Evolutionary conservation across 1,140 invertebrate genomes (phyloP).

Genomic region (Saxidomus purpurata): DNA sequence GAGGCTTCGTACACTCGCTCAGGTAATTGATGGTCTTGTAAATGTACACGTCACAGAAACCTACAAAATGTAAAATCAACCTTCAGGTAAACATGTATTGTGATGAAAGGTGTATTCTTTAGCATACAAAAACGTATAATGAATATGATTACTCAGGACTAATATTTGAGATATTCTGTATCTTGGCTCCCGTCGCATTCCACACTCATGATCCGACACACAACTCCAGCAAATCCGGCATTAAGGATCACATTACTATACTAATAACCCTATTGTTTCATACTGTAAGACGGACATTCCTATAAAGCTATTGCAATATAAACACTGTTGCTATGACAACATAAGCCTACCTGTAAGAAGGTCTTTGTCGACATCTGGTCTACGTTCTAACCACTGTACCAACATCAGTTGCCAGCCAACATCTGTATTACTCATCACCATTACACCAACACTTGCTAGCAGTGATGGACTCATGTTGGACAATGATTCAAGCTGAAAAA

Average conservation of each 20-base stretch:
- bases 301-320: no score
- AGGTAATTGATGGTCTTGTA: constrained; percentile 82
- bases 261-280: no score
- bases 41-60: constrained; percentile 83
- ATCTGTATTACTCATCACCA: constrained; percentile 82
- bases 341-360: constrained; percentile 66
- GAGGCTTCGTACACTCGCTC: constrained; percentile 78
- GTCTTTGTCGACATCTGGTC: constrained; percentile 79
- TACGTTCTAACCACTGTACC: constrained; percentile 83
- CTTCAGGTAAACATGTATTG: neutral
- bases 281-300: no score
- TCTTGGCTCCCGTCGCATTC: no score
- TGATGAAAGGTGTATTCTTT: no score
- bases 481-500: constrained; percentile 80
- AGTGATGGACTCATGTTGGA: constrained; percentile 82
- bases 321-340: neutral
- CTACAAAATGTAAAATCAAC: constrained; percentile 40
- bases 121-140: no score
- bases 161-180: no score
- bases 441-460: constrained; percentile 83
- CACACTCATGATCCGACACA: no score
- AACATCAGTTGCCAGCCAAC: constrained; percentile 85
- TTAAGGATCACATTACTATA: no score
- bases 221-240: no score
- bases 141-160: no score